These are phyloP conservation scores for Sterna hirundo DNA, from an alignment of 2,113 vertebrate genomes.

Conservation along the genomic window DNA sequence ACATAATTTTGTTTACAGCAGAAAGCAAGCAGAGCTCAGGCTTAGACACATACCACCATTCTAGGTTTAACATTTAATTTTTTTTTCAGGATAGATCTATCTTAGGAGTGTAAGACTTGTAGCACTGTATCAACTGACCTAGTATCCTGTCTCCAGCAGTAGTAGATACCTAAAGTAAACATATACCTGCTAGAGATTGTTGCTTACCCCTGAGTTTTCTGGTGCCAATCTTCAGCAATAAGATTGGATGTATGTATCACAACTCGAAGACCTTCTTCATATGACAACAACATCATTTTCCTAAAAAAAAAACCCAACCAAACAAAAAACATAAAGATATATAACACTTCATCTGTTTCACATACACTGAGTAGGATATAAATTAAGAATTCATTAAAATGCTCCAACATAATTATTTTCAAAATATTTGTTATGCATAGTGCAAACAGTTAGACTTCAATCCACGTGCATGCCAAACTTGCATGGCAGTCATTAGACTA, in stretches of 20 bases:
- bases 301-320: constrained; percentile 65
- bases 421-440: neutral
- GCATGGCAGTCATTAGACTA: neutral
- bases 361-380: neutral
- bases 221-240: constrained; percentile 94
- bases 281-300: constrained; percentile 97
- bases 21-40: neutral
- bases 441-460: neutral
- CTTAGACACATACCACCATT: neutral
- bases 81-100: neutral
- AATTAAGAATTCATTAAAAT: neutral
- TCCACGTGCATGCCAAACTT: neutral
- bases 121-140: neutral
- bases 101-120: neutral
- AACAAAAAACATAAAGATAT: neutral
- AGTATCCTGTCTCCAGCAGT: neutral
- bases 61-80: no score
- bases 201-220: constrained; percentile 96
- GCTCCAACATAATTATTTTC: neutral
- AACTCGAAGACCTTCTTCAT: constrained; percentile 94
- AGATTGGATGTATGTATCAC: constrained; percentile 95
- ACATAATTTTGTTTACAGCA: neutral
- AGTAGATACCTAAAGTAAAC: neutral
- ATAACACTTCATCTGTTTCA: neutral
- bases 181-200: neutral